Base-by-base conservation (phyloP, 2,113 vertebrate genomes). In the Girardinichthys multiradiatus region DNA sequence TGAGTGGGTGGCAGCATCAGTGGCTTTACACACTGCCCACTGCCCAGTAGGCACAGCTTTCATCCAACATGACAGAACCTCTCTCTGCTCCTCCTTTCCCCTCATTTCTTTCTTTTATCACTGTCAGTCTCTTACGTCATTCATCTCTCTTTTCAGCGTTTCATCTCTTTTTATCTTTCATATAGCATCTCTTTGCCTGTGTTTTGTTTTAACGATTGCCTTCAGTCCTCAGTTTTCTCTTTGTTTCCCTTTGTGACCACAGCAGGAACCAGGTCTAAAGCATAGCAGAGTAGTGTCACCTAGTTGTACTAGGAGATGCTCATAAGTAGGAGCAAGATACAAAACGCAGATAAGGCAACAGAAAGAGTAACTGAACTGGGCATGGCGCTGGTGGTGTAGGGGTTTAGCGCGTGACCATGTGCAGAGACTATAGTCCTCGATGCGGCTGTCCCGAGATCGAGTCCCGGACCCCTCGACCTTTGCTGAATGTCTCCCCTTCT, bases 21-120 rank as follows among this genome's bases (percentile, higher is more conserved):
- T 84, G 82, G 80, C 72, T 69, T 65, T 63, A 67, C 72, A 70
- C 69, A 33, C 70, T 86, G 76, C 89, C 81, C 79, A 66, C 80
- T 80, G 89, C 78, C 89, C 86, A 86, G 81, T 84, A 83, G 90
- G 87, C 89, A 83, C 83, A 81, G 86, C 89, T 90, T 91, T 91
- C 68, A 89, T 90, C 89, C 80, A 77, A 82, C 86, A 87, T 88
- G 82, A 90, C 80, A 87, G 79, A 82, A 69, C 72, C 72, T 31
- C 81, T 69, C 77, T 59, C 64, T 82, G 59, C 84, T 75, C 61
- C 28, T 79, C 42, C 48, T 76, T 63, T 72, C 19, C 61, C n/a
- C 57, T 65, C 59, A 15, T 58, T 77, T 69, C 70, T 73, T 69
- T 64, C 79, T 82, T 84, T 83, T 67, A 76, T 74, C 79, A 74